Base-by-base conservation (phyloP, 2,888 invertebrate genomes). In the Andrena fulva region DNA sequence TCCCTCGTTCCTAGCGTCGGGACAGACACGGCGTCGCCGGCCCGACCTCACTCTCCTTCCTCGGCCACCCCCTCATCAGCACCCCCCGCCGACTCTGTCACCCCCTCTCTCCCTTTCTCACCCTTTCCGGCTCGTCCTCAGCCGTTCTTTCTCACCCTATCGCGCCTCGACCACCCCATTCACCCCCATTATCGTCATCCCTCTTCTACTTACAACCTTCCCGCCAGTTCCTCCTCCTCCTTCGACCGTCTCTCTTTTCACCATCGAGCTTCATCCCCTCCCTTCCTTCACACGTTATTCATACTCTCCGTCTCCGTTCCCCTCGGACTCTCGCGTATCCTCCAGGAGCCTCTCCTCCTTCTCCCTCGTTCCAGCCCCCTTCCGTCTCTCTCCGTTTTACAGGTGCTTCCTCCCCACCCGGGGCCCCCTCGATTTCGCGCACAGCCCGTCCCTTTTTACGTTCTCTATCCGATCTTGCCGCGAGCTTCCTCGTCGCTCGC, bases 11-110 rank as follows among this genome's bases (percentile, higher is more conserved):
- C 77, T 63, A 83, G 72, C 82, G 82, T 77, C 84, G 85, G 77
- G 84, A 84, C 89, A 91, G 91, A 90, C 91, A 88, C 84, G 67
- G 77, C 86, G 90, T 90, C 90, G 91, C 91, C 91, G 75, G 79
- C 79, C 68, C 82, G 88, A 82, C 89, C 86, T 86, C 85, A 68
- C 84, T 85, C 79, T 52, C 77, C 67, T 77, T 63, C 66, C 71
- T 66, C 42, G 62, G n/a, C 27, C 31, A 50, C n/a, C 35, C 6
- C 33, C n/a, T 50, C n/a, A 66, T 62, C 63, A 64, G 54, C 31
- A 5, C 6, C 31, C 59, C 27, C 20, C 20, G 35, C 24, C 27
- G 16, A 8, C 27, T 42, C n/a, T n/a, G 10, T 27, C 42, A n/a
- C 50, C 64, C 33, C 31, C 12, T 20, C 27, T 29, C 33, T n/a